phyloP scores from a whole-genome alignment of 2,797 vertebrate genomes.

The Hyperoplus lanceolatus region DNA sequence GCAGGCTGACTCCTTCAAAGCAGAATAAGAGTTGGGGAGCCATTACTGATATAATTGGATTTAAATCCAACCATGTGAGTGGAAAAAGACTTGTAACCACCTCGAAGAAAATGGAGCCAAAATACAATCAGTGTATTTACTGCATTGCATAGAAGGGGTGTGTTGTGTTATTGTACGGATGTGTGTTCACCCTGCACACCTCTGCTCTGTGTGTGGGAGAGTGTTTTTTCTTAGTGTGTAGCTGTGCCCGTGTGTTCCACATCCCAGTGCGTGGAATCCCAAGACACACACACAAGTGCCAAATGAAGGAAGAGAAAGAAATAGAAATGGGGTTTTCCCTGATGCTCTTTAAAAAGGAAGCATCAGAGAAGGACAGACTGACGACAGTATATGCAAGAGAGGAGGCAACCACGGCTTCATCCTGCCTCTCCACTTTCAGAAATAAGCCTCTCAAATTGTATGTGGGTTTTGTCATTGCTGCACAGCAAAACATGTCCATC shows the following conservation, averaged over 20 bases:
- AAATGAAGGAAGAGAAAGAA: constrained; percentile 53
- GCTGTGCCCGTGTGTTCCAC: constrained; percentile 47
- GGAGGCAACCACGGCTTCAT: constrained; percentile 22
- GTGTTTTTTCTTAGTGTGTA: constrained; percentile 21
- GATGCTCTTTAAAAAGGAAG: constrained; percentile 47
- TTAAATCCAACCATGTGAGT: constrained; percentile 82
- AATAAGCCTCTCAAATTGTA: constrained; percentile 23
- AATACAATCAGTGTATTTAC: constrained; percentile 74
- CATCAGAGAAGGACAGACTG: constrained; percentile 46
- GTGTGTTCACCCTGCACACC: constrained; percentile 23
- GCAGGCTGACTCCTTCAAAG: constrained; percentile 77
- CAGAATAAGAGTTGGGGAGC: constrained; percentile 75
- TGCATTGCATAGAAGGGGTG: constrained; percentile 46
- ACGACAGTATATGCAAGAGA: constrained; percentile 42
- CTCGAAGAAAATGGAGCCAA: constrained; percentile 70
- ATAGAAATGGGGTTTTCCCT: constrained; percentile 49
- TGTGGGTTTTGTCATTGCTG: constrained; percentile 28
- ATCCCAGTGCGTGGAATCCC: constrained; percentile 55
- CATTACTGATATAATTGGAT: constrained; percentile 83
- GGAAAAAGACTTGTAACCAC: constrained; percentile 73
- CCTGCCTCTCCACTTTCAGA: constrained; percentile 26
- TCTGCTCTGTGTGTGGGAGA: constrained; percentile 16
- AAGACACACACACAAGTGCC: constrained; percentile 56
- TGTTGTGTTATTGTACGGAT: constrained; percentile 36
- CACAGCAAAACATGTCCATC: constrained; percentile 22